These are phyloP conservation scores for Antheraea pernyi DNA, from an alignment of 1,140 invertebrate genomes.

Conservation along the genomic window DNA sequence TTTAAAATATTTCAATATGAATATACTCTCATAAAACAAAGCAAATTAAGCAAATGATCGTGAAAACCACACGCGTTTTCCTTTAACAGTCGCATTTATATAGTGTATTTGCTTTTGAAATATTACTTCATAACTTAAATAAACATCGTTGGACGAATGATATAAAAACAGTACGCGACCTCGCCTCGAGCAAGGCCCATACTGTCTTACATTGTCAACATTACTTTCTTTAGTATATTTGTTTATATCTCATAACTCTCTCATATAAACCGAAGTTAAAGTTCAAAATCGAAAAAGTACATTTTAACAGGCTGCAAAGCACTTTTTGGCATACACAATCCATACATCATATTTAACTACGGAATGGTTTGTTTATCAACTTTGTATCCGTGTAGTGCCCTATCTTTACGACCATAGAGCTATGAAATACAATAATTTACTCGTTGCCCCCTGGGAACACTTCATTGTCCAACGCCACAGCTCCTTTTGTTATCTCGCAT, in stretches of 20 bases:
- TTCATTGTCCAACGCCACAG: slow-evolving; percentile 1
- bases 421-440: slow-evolving; percentile 15
- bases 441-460: neutral
- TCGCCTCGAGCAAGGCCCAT: neutral
- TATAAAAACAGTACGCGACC: neutral
- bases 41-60: neutral
- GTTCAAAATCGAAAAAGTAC: neutral
- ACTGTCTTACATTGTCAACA: neutral
- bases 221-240: neutral
- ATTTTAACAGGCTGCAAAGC: slow-evolving; percentile 1
- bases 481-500: slow-evolving; percentile 4
- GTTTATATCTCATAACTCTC: neutral
- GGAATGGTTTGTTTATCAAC: slow-evolving; percentile 35
- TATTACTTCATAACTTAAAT: slow-evolving; percentile 1
- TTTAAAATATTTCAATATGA: no score
- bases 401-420: slow-evolving; percentile 31
- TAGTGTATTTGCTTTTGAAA: neutral
- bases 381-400: slow-evolving; percentile 27
- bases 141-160: neutral
- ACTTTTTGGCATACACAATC: slow-evolving; percentile 14
- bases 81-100: neutral
- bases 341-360: slow-evolving; percentile 37
- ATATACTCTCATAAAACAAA: no score
- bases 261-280: neutral
- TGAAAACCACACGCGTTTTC: no score